Conservation (phyloP, 2,113 vertebrate species). For the Onychostoma macrolepis region DNA sequence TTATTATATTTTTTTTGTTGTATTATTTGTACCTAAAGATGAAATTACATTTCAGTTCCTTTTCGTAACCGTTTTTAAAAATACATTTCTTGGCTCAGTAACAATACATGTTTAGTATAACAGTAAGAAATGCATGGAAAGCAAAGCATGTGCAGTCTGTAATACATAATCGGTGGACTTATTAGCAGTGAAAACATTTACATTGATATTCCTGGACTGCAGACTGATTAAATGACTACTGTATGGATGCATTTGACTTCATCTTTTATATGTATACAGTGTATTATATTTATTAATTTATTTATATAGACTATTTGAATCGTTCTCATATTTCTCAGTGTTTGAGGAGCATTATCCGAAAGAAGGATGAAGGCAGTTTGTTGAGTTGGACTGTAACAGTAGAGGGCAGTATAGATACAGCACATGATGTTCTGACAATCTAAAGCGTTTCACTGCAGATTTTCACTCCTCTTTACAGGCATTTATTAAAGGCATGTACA, state of each 20-base stretch:
- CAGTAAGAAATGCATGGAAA: not conserved
- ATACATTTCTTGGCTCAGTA: not conserved
- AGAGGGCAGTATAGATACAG: slow-evolving; percentile 58
- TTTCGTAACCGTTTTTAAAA: not conserved
- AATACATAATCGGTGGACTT: not conserved
- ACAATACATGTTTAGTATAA: not conserved
- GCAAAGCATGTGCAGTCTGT: not conserved
- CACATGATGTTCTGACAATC: slow-evolving; percentile 40
- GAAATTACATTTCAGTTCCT: not conserved
- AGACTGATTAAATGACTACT: slow-evolving; percentile 10
- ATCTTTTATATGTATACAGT: slow-evolving; percentile 37
- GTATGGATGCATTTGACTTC: not conserved
- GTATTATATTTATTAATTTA: slow-evolving; percentile 62
- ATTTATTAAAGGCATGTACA: slow-evolving; percentile 42
- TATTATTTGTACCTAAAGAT: slow-evolving; percentile 17
- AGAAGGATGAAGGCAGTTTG: not conserved
- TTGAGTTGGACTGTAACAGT: slow-evolving; percentile 19
- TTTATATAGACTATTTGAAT: slow-evolving; percentile 43
- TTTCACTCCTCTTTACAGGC: slow-evolving; percentile 29
- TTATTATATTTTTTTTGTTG: slow-evolving; percentile 8
- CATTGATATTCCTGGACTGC: not conserved
- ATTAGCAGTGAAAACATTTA: not conserved
- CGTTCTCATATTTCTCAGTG: slow-evolving; percentile 17
- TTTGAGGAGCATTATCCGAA: slow-evolving; percentile 6
- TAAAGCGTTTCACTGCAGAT: not conserved